Percentiles rank a stretch among this genome's conserved stretches.
Conservation (phyloP, 2,113 vertebrate species). For the Oryzias woworae region DNA sequence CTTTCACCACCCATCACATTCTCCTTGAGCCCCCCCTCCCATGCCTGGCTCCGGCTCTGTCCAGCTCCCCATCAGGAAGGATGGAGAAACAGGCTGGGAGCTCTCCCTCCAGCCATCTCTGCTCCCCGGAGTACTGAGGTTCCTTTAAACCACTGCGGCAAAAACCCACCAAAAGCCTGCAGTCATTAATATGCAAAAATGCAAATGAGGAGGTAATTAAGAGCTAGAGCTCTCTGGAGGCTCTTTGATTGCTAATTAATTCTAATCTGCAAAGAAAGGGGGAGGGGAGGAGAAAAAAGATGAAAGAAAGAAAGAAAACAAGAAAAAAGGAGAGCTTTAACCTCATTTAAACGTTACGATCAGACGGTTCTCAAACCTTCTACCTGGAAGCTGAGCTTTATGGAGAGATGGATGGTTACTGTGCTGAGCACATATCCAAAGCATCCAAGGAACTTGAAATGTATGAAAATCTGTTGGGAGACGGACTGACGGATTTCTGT, state of each 20-base stretch:
- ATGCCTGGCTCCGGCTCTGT: constrained; percentile 39
- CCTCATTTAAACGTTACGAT: constrained; percentile 43
- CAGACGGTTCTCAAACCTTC: constrained; percentile 14
- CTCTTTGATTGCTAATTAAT: constrained; percentile 88
- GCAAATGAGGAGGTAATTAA: constrained; percentile 88
- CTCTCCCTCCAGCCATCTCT: constrained; percentile 76
- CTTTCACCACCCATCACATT: constrained; percentile 46
- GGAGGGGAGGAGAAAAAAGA: constrained; percentile 74
- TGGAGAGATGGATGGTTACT: too few species aligned
- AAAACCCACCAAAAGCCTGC: constrained; percentile 81
- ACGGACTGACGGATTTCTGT: constrained; percentile 1
- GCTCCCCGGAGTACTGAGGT: constrained; percentile 75
- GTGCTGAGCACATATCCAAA: too few species aligned
- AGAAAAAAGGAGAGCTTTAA: constrained; percentile 57
- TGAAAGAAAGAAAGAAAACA: constrained; percentile 76
- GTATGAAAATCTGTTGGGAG: constrained; percentile 2
- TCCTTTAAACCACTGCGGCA: constrained; percentile 85
- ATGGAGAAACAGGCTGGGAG: constrained; percentile 65
- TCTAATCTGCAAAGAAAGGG: constrained; percentile 85
- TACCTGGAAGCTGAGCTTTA: constrained; percentile 13
- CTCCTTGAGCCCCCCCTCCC: constrained; percentile 47
- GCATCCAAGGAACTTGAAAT: constrained; percentile 4
- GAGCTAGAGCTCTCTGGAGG: constrained; percentile 84
- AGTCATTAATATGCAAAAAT: constrained; percentile 88
- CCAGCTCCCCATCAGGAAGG: constrained; percentile 61